Base-by-base conservation (phyloP, 2,888 invertebrate genomes). In the Panzeria rudis region DNA sequence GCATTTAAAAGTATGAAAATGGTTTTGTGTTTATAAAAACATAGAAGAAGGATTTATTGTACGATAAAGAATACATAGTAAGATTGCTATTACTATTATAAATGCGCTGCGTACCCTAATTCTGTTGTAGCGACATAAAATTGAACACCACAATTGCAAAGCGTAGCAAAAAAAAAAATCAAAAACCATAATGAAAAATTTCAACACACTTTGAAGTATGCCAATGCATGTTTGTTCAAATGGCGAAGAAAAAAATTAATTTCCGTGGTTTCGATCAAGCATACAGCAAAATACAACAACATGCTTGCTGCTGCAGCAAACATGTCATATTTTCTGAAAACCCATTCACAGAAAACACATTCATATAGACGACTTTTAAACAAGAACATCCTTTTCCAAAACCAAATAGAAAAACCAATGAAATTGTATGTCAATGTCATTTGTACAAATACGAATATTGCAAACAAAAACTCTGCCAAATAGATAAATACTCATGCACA, bases 341-440 rank as follows among this genome's bases (percentile, higher is more conserved):
- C n/a, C 59, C n/a, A 38, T 23, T 20, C 25, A 64, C 25, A 61
- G 15, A 47, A 29, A 20, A 56, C 35, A 61, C 11, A n/a, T 50
- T 13, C 23, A 54, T 15, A 8, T 5, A 54, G 25, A 15, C 25
- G 13, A 56, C 7, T n/a, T n/a, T 32, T n/a, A 3, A 8, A 38
- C 1, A 41, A n/a, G 17, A 23, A 25, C 32, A 35, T 44, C 13
- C n/a, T 25, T 56, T 68, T 72, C 13, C 17, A 17, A 61, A 73
- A 23, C 20, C 50, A 17, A 41, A 0, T 47, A 64, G 6, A 20
- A 52, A 62, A 54, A 2, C n/a, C 32, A 11, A 68, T 20, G 41
- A 41, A n/a, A 62, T 61, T 77, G 47, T 64, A 56, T 82, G 82
- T 82, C 75, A 82, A 75, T 82, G 76, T 59, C 71, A 77, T 50